Conservation (phyloP, 2,888 invertebrate genomes). For the Nemotelus nigrinus region DNA sequence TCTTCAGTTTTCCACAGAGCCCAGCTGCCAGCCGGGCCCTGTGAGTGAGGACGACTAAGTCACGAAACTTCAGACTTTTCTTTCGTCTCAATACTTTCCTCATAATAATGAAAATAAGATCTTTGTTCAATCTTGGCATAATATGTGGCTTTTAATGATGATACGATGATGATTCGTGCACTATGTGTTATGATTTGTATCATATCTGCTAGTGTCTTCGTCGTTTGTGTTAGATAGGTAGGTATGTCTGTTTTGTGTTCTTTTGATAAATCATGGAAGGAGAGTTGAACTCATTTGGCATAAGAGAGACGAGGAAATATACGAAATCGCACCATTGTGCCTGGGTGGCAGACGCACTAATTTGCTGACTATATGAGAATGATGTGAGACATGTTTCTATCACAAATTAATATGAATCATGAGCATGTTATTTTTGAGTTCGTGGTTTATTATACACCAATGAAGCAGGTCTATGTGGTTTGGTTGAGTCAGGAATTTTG, state of each 20-base stretch:
- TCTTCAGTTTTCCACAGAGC: constrained; percentile 11
- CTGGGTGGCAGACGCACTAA: constrained; percentile 34
- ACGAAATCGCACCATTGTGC: background rate
- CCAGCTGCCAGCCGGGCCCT: background rate
- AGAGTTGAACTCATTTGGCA: background rate
- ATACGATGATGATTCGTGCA: constrained; percentile 30
- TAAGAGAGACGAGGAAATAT: background rate
- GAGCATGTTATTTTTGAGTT: too few species aligned
- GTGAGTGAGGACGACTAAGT: background rate
- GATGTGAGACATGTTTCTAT: background rate
- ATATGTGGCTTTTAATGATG: constrained; percentile 34
- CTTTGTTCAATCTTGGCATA: constrained; percentile 17
- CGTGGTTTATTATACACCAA: background rate
- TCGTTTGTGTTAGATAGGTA: background rate
- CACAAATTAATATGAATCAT: too few species aligned
- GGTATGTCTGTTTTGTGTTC: constrained; percentile 5
- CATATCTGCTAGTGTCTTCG: background rate
- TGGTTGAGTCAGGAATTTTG: too few species aligned
- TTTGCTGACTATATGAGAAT: constrained; percentile 32
- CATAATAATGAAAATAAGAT: constrained; percentile 19
- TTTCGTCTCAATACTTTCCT: constrained; percentile 1
- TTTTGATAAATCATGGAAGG: background rate
- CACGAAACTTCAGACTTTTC: background rate
- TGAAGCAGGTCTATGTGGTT: too few species aligned
- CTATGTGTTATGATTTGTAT: background rate